A percentile compares a stretch with the other conserved stretches of the same genome.
Conservation (phyloP, 53 echinoderm and acorn worm genomes). For the Temnopleurus reevesii region DNA sequence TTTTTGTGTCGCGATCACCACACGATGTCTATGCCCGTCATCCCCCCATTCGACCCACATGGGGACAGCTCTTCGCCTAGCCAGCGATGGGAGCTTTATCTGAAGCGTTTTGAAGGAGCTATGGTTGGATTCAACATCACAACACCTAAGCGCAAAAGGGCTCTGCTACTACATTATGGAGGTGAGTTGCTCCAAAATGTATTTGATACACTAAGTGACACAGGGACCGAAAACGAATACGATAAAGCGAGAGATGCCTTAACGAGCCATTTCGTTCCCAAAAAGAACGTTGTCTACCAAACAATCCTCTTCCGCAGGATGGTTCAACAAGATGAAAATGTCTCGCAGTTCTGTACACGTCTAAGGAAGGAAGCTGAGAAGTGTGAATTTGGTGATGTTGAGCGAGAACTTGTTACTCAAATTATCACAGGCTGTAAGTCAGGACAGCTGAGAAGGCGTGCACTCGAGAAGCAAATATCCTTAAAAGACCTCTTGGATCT, state of each 20-base stretch:
- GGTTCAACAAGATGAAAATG: conserved; percentile 55
- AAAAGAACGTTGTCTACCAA: conserved; percentile 63
- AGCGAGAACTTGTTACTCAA: conserved; percentile 69
- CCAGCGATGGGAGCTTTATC: conserved; percentile 64
- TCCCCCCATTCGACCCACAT: conserved; percentile 61
- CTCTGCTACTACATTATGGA: conserved; percentile 67
- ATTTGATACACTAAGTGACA: conserved; percentile 58
- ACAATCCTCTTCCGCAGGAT: conserved; percentile 67
- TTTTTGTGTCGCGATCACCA: background rate
- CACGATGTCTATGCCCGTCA: conserved; percentile 42
- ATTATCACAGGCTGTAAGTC: conserved; percentile 64
- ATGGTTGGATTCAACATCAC: conserved; percentile 74
- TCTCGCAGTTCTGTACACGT: conserved; percentile 56
- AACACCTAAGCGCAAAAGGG: conserved; percentile 50
- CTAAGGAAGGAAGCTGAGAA: background rate
- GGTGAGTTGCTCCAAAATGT: conserved; percentile 64
- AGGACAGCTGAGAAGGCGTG: conserved; percentile 11
- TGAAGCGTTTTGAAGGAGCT: conserved; percentile 67
- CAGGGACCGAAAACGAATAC: conserved; percentile 59
- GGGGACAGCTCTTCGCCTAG: conserved; percentile 51
- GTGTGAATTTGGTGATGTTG: conserved; percentile 62
- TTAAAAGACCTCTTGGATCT: conserved; percentile 37
- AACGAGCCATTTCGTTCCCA: conserved; percentile 47
- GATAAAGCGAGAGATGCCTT: conserved; percentile 59
- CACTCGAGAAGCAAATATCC: conserved; percentile 21